Evolutionary conservation across 2,113 vertebrate species (phyloP), one percentile per base, ranked within the genome.

Genomic region (Reinhardtius hippoglossoides): DNA sequence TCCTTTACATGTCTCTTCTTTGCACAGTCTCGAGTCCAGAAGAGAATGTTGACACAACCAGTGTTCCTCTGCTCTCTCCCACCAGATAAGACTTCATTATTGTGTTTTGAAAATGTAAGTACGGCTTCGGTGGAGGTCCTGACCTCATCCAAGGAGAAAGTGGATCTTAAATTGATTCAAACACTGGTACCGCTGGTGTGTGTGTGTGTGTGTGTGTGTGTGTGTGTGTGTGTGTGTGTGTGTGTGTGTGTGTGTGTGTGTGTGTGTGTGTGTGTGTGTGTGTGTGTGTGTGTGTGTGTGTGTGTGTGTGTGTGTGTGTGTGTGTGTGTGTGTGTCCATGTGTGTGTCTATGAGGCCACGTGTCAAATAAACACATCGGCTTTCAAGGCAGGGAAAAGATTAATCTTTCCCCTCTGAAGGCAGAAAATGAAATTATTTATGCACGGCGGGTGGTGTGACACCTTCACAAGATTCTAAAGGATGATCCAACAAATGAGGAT

Each of bases 301-400:
- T 27, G 24, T 27, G 56, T 37, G 50, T 63, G 14, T n/a, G 42
- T 55, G 24, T 54, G 35, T 23, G 50, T 42, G 50, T 56, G 44
- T 55, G 42, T 46, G 18, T 44, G 1, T 24, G 24, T 24, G 24
- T 24, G 24, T 24, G 24, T 24, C 24, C 2, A 24, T 23, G 50
- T 40, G 56, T 56, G 52, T 54, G 42, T 48, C 14, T 44, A 66
- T 31, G 52, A 52, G 54, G 37, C 57, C 57, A 74, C 52, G 35
- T 31, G 76, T 77, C 69, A 63, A 75, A 83, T 77, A 71, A 81
- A 78, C 31, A 61, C 67, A 46, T 37, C n/a, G 9, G 27, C 59
- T 67, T 73, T 61, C 5, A 4, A 4, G 20, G 46, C 35, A 57
- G 35, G 18, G 31, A n/a, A 60, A 37, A 71, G 58, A 84, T 66